Conservation (phyloP, 37 sponge, comb jelly and placozoan species). For the Bolinopsis microptera region DNA sequence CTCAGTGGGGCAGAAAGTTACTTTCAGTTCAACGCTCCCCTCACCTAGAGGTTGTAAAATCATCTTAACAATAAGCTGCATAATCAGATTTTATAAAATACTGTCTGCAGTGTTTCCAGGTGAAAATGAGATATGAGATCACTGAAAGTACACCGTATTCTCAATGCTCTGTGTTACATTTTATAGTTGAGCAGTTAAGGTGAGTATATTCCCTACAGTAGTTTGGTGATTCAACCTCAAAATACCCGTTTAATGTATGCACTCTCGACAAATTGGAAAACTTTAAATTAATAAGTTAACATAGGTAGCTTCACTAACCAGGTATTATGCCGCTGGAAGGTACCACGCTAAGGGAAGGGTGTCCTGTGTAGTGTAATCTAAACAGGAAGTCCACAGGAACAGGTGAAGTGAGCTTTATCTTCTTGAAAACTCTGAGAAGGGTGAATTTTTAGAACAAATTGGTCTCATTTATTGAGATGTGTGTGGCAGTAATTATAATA, state of each 20-base stretch:
- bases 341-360: not conserved
- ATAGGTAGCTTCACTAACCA: conserved; percentile 37
- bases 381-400: conserved; percentile 59
- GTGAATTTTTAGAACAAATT: too few relatives aligned
- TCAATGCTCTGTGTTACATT: not conserved
- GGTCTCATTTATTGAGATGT: too few relatives aligned
- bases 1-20: conserved; percentile 80
- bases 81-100: not conserved
- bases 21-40: conserved; percentile 68
- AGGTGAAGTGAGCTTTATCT: conserved; percentile 36
- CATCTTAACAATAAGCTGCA: not conserved
- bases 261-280: too few relatives aligned
- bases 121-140: not conserved
- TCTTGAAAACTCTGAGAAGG: conserved; percentile 8
- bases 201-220: too few relatives aligned
- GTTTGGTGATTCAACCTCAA: too few relatives aligned
- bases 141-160: too few relatives aligned
- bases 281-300: too few relatives aligned
- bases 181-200: too few relatives aligned
- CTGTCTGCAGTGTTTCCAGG: not conserved
- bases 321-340: conserved; percentile 51
- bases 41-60: conserved; percentile 63
- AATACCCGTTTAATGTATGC: too few relatives aligned
- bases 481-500: too few relatives aligned
- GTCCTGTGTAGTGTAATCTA: conserved; percentile 36